Evolutionary conservation across 1,140 invertebrate genomes (phyloP).

Genomic region (Proales similis): DNA sequence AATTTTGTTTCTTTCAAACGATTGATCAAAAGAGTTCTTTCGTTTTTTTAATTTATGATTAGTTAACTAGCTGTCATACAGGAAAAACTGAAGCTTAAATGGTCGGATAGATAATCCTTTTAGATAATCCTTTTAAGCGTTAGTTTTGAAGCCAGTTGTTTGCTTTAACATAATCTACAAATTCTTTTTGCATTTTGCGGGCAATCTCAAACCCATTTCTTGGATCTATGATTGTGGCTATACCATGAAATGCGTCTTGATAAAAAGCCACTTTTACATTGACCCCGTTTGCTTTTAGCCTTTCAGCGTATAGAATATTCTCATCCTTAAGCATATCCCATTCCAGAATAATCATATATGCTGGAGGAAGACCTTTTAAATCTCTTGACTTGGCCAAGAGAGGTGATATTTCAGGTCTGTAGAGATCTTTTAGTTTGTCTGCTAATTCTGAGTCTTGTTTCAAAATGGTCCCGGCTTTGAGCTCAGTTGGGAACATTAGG

Average conservation of each 20-base stretch:
- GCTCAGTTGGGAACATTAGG: conserved; percentile 2
- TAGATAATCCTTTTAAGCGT: too few relatives aligned
- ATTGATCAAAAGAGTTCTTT: too few relatives aligned
- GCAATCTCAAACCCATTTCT: too few relatives aligned
- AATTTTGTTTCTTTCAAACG: too few relatives aligned
- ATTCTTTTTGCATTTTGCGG: too few relatives aligned
- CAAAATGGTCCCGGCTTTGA: not conserved
- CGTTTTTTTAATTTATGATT: too few relatives aligned
- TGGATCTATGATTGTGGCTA: conserved; percentile 15
- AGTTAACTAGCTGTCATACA: too few relatives aligned
- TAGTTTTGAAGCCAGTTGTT: too few relatives aligned
- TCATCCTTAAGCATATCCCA: conserved; percentile 25
- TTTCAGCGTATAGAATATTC: conserved; percentile 15
- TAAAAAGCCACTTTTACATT: conserved; percentile 33
- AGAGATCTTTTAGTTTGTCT: not conserved
- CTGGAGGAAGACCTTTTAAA: not conserved
- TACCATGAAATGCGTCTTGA: conserved; percentile 33
- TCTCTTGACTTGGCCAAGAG: conserved; percentile 10
- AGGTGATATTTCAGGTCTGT: conserved; percentile 12
- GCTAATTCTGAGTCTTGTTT: conserved; percentile 12
- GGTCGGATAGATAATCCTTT: too few relatives aligned
- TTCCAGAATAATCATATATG: conserved; percentile 29
- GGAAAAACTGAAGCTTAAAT: too few relatives aligned
- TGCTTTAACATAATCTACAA: too few relatives aligned
- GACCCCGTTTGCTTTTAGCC: conserved; percentile 9